phyloP scores from a whole-genome alignment of 2,888 invertebrate genomes.

The Netelia fuscicornis region DNA sequence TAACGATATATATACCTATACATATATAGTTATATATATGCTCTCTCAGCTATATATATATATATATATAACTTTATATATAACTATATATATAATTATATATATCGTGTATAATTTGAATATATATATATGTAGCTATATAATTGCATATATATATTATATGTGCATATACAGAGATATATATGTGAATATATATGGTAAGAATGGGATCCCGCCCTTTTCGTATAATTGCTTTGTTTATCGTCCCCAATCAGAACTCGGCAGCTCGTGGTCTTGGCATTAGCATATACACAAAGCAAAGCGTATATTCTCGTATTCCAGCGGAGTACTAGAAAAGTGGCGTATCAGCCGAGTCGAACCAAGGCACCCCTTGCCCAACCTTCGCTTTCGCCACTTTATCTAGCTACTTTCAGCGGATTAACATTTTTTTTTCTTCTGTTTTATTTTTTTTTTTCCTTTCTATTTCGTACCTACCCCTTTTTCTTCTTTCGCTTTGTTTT shows the following conservation, averaged over 20 bases:
- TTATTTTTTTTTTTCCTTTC: conserved; percentile 1
- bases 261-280: conserved; percentile 71
- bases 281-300: conserved; percentile 80
- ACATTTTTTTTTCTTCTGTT: conserved; percentile 18
- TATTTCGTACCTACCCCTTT: background rate
- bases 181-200: conserved; percentile 5
- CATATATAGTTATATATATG: background rate
- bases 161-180: background rate
- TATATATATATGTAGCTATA: background rate
- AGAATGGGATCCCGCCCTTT: conserved; percentile 76
- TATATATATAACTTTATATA: no score
- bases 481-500: background rate
- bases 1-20: conserved; percentile 15
- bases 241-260: conserved; percentile 80
- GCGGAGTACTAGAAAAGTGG: conserved; percentile 33
- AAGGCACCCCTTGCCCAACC: conserved; percentile 22
- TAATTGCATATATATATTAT: background rate
- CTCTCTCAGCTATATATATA: no score
- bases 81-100: no score
- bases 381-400: conserved; percentile 23
- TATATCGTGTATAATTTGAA: no score
- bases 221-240: conserved; percentile 84
- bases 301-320: conserved; percentile 61
- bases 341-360: conserved; percentile 26
- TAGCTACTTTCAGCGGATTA: conserved; percentile 30